Evolutionary conservation across 1,140 invertebrate species (phyloP), one percentile per base, ranked within the genome.

Genomic region (Panagrolaimus sp.): DNA sequence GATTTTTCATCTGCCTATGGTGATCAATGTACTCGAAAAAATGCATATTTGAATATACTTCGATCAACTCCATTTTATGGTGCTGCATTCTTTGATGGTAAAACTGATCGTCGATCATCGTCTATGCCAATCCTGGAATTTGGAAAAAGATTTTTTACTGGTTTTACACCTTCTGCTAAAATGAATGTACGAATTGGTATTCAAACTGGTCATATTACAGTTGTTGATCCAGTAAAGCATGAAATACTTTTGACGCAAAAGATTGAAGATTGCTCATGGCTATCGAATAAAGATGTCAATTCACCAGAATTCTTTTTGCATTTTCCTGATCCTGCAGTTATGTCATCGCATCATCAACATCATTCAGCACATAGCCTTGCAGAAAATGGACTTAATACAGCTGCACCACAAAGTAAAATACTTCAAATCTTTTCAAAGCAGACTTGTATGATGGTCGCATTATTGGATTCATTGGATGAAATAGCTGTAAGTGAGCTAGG

Each of bases 81-180:
- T 14, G 74, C 74, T 9, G 73, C 73, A 13, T 76, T 78, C 63
- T 76, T 77, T 42, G 38, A 46, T n/a, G 74, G 76, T 13, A 61
- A 47, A 7, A 68, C 44, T 38, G 74, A 75, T 42, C 72, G 72
- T 8, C 44, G 42, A 51, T 16, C 73, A 14, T 31, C 68, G 9
- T 14, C 45, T 51, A 11, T 27, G 16, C 8, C 67, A 42, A 1
- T 63, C 31, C 0, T 68, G 11, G 48, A 68, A 45, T 16, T 70
- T 16, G n/a, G 45, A 13, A 45, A 63, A 53, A 20, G 43, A 25
- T 27, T 74, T 27, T 63, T 72, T 67, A 16, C 67, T 9, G 16
- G 31, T 2, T 13, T 43, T 16, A 16, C 45, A 57, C 53, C 68
- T 9, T 13, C 44, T 20, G 14, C 20, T 1, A 8, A 20, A 47